Conservation (phyloP, 1,140 invertebrate species). For the Venustaconcha ellipsiformis region DNA sequence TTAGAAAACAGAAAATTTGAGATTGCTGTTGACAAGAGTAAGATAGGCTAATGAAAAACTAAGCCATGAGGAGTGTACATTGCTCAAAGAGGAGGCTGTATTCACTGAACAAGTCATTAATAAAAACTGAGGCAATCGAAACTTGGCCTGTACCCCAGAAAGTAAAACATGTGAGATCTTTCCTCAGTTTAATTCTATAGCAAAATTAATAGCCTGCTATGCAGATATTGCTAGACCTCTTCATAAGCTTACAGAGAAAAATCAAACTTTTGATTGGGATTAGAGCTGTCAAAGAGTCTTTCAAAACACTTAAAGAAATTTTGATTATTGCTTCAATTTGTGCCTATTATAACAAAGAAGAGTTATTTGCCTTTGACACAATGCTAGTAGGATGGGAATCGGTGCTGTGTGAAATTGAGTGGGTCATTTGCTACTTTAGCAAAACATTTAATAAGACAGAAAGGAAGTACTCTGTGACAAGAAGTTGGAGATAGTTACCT, state of each 20-base stretch:
- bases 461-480: slow-evolving; percentile 6
- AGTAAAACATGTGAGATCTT: slow-evolving; percentile 1
- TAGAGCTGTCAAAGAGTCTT: too few relatives aligned
- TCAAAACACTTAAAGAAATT: too few relatives aligned
- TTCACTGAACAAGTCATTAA: slow-evolving; percentile 3
- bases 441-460: slow-evolving; percentile 6
- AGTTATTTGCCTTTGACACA: slow-evolving; percentile 5
- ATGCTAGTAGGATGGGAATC: neutral
- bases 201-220: slow-evolving; percentile 16
- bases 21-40: slow-evolving; percentile 61
- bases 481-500: neutral
- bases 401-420: neutral
- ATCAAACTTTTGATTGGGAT: neutral
- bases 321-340: too few relatives aligned
- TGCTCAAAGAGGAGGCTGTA: slow-evolving; percentile 9
- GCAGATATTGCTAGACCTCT: slow-evolving; percentile 13
- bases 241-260: slow-evolving; percentile 5
- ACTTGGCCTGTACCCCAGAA: slow-evolving; percentile 4
- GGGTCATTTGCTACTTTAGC: slow-evolving; percentile 6
- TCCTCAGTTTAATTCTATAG: slow-evolving; percentile 10
- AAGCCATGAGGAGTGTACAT: slow-evolving; percentile 31
- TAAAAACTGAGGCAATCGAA: neutral
- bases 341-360: neutral
- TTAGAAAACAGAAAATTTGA: slow-evolving; percentile 63
- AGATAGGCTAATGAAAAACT: slow-evolving; percentile 25